Conservation (phyloP, 2,113 vertebrate species). For the Brachypodius melanocephalos region DNA sequence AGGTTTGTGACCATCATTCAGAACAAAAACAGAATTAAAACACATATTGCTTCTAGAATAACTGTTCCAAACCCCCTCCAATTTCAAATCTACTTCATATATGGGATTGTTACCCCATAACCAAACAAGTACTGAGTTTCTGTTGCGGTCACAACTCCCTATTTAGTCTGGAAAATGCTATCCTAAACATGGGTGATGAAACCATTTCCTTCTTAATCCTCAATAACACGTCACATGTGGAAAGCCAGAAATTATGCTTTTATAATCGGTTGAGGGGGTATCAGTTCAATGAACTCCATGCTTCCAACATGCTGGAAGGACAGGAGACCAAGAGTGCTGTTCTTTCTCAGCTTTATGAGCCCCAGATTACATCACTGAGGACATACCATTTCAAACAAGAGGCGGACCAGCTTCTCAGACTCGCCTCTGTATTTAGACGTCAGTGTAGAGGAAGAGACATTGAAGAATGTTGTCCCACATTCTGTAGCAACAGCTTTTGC, state of each 20-base stretch:
- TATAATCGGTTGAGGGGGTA: background rate
- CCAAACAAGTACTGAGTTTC: background rate
- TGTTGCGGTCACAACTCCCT: background rate
- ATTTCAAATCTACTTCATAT: background rate
- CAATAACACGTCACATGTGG: background rate
- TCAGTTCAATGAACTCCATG: background rate
- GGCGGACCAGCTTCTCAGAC: constrained; percentile 82
- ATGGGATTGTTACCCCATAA: background rate
- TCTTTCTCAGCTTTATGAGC: background rate
- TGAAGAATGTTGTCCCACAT: constrained; percentile 83
- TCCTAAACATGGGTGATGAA: background rate
- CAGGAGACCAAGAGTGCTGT: background rate
- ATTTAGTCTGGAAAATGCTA: background rate
- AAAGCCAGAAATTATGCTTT: background rate
- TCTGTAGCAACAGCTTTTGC: constrained; percentile 84
- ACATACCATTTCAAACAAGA: constrained; percentile 86
- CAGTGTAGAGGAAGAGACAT: constrained; percentile 81
- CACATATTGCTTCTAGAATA: background rate
- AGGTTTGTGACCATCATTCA: background rate
- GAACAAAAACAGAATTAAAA: background rate
- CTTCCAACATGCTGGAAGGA: background rate
- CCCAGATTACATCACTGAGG: background rate
- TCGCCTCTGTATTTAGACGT: constrained; percentile 83
- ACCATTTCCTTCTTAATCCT: background rate
- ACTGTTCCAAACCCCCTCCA: background rate